Base-by-base conservation (phyloP, 1,140 invertebrate species). In the Sinella curviseta region DNA sequence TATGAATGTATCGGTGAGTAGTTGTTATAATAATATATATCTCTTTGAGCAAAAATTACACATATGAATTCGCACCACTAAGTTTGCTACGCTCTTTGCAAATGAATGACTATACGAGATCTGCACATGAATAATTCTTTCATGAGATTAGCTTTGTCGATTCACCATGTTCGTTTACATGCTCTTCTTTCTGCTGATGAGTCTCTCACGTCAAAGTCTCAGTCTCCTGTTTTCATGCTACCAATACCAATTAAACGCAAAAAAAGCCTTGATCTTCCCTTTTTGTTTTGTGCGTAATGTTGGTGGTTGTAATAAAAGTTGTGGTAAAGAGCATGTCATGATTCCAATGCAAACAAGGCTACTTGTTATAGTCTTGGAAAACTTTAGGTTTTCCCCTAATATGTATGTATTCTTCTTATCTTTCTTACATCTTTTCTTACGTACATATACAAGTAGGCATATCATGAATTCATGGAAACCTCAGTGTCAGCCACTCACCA, bases 181-280 rank as follows among this genome's bases (percentile, higher is more conserved):
- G 8, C 8, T 20, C 20, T 60, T 3, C 57, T 60, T 8, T 60
- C 57, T 12, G 8, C 8, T 26, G 12, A 26, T 60, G 8, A 60
- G 24, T 60, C 57, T 26, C 57, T 3, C 4, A 14, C 12, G 24
- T 60, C 24, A 60, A 17, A 26, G 4, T n/a, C 57, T 60, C 14
- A 60, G 8, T 60, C 57, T 60, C 24, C 24, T 12, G 8, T 60
- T 60, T 60, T 26, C 57, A 60, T 60, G 4, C 4, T 17, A 26
- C 57, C 24, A 4, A 8, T 17, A 60, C 57, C 57, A 60, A 60
- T 60, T 26, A 26, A 60, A n/a, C 4, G 57, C 12, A 26, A 60
- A 60, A 60, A 60, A 60, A 60, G 14, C 57, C 57, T 60, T 60
- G 57, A 60, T 60, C 57, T 60, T 60, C 57, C 57, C 24, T 60